Evolutionary conservation across 2,113 vertebrate species (phyloP).

Genomic region (Tapirus terrestris): DNA sequence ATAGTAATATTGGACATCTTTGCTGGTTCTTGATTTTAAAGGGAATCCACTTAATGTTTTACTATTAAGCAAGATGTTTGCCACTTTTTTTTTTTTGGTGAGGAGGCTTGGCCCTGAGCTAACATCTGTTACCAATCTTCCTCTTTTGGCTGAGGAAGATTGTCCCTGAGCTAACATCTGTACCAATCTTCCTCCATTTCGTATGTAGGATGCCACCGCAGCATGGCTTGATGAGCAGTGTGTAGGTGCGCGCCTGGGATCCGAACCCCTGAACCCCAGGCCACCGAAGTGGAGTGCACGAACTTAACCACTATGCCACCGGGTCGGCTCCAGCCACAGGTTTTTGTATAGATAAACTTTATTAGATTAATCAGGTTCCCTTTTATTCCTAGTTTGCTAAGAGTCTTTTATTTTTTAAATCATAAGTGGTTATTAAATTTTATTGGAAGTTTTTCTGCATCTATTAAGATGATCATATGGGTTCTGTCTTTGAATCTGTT

Average conservation of each 20-base stretch:
- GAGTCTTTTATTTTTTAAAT: background rate
- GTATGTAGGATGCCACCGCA: too few species aligned
- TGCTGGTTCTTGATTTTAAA: background rate
- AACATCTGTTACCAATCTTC: too few species aligned
- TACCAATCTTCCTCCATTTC: too few species aligned
- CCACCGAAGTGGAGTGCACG: too few species aligned
- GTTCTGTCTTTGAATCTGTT: constrained; percentile 26
- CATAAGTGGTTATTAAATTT: background rate
- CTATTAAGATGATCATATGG: background rate
- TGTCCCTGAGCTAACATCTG: too few species aligned
- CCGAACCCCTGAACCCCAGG: too few species aligned
- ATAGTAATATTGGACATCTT: background rate
- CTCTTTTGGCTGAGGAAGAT: too few species aligned
- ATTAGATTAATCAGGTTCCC: background rate
- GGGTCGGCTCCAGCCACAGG: background rate
- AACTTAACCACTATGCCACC: too few species aligned
- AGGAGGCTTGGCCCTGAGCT: too few species aligned
- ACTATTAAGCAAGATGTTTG: background rate
- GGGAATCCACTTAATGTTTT: background rate
- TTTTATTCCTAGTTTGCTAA: background rate
- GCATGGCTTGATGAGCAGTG: too few species aligned
- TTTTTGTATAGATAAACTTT: background rate
- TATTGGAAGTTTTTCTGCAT: background rate
- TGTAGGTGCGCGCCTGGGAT: too few species aligned
- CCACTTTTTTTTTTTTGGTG: background rate